Evolutionary conservation across 2,888 invertebrate genomes (phyloP).

Genomic region (Apamea epomidion): DNA sequence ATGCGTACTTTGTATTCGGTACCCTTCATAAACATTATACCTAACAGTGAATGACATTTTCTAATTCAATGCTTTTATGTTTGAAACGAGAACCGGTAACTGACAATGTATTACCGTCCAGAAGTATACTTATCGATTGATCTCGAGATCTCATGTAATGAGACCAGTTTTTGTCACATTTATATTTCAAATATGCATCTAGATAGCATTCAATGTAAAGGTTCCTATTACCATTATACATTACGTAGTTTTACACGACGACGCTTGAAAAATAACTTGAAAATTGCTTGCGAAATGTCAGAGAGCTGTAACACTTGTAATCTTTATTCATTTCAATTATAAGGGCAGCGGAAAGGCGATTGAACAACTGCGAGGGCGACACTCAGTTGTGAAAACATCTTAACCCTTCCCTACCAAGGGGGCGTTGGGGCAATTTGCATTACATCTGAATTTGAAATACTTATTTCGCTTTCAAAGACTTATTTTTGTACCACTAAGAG

Average conservation of each 20-base stretch:
- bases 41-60: neutral
- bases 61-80: conserved; percentile 3
- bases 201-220: conserved; percentile 53
- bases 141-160: conserved; percentile 13
- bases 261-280: conserved; percentile 39
- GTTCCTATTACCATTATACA: conserved; percentile 58
- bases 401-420: conserved; percentile 80
- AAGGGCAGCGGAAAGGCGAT: conserved; percentile 76
- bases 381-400: conserved; percentile 88
- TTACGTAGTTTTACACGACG: conserved; percentile 14
- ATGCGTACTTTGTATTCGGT: neutral
- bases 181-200: conserved; percentile 44
- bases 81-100: neutral
- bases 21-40: neutral
- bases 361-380: conserved; percentile 76
- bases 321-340: conserved; percentile 84
- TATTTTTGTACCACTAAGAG: conserved; percentile 59
- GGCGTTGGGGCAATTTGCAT: conserved; percentile 84
- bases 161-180: conserved; percentile 18
- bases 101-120: conserved; percentile 1
- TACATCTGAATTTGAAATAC: conserved; percentile 82
- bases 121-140: conserved; percentile 27
- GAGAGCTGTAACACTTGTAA: conserved; percentile 66
- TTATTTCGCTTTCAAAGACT: conserved; percentile 70
- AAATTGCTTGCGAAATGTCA: conserved; percentile 61